phyloP scores from a whole-genome alignment of 2,797 vertebrate species.

The Botia kubotai region DNA sequence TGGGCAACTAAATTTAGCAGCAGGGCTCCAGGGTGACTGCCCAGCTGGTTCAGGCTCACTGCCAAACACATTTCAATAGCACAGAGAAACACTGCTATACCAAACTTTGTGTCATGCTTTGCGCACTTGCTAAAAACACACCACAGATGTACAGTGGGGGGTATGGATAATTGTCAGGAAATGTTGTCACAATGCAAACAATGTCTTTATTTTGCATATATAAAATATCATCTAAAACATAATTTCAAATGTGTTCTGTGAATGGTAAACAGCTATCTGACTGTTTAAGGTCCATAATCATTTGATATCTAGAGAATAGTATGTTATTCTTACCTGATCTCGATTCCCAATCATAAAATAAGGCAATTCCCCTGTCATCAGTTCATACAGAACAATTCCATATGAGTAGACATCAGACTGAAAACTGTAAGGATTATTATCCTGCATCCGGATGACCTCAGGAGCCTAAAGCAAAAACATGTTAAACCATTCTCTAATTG shows the following conservation, averaged over 20 bases:
- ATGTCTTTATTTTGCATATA: too few species aligned
- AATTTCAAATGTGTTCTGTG: too few species aligned
- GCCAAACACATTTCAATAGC: constrained; percentile 11
- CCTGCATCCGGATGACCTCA: constrained; percentile 97
- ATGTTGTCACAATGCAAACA: too few species aligned
- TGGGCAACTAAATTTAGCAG: constrained; percentile 52
- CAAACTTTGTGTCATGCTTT: not conserved
- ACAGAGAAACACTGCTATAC: not conserved
- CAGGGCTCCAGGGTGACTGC: constrained; percentile 37
- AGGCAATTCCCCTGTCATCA: constrained; percentile 95
- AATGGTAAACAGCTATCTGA: too few species aligned
- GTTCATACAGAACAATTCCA: constrained; percentile 93
- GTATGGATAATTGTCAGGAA: too few species aligned
- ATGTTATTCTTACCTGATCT: constrained; percentile 84
- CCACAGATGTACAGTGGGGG: not conserved
- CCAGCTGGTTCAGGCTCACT: not conserved
- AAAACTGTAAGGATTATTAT: constrained; percentile 97
- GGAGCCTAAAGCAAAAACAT: constrained; percentile 81
- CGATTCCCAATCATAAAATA: constrained; percentile 92
- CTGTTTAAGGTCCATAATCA: too few species aligned
- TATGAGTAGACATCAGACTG: constrained; percentile 99
- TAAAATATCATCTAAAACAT: too few species aligned
- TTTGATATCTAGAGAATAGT: not conserved
- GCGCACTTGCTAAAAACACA: not conserved
- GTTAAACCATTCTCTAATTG: not conserved